phyloP scores from a whole-genome alignment of 2,888 invertebrate species.

The Heliconius sara region DNA sequence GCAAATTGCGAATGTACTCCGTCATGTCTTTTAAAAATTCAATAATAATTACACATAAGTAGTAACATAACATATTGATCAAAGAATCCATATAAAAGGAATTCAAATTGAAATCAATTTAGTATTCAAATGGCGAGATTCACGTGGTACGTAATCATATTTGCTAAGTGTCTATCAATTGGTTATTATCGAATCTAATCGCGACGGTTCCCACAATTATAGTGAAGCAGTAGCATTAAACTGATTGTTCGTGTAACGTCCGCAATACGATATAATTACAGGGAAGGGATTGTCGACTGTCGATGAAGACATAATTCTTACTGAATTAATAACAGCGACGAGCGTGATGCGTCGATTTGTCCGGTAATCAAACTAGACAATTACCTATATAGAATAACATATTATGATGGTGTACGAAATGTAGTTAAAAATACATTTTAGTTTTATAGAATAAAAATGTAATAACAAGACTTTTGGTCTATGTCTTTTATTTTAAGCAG shows the following conservation, averaged over 20 bases:
- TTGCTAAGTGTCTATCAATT: slow-evolving; percentile 30
- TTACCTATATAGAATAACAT: slow-evolving; percentile 23
- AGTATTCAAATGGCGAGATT: not conserved
- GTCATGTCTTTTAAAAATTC: slow-evolving; percentile 35
- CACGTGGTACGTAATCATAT: slow-evolving; percentile 2
- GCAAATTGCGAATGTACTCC: slow-evolving; percentile 43
- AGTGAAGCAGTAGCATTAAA: slow-evolving; percentile 72
- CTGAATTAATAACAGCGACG: slow-evolving; percentile 66
- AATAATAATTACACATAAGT: slow-evolving; percentile 19
- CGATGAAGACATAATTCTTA: slow-evolving; percentile 75
- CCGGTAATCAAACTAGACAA: slow-evolving; percentile 55
- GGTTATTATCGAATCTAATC: slow-evolving; percentile 39
- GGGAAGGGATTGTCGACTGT: slow-evolving; percentile 64
- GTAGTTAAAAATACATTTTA: not conserved
- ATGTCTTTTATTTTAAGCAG: no score
- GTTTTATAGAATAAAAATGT: not conserved
- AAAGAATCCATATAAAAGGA: slow-evolving; percentile 18
- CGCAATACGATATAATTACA: slow-evolving; percentile 76
- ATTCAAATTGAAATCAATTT: not conserved
- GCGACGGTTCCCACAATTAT: slow-evolving; percentile 60
- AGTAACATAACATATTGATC: slow-evolving; percentile 12
- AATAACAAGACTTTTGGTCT: no score
- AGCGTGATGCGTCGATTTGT: slow-evolving; percentile 64
- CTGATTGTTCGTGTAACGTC: slow-evolving; percentile 68
- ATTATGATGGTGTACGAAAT: not conserved